Base-by-base conservation (phyloP, 2,113 vertebrate genomes). In the Polypterus bichir region DNA sequence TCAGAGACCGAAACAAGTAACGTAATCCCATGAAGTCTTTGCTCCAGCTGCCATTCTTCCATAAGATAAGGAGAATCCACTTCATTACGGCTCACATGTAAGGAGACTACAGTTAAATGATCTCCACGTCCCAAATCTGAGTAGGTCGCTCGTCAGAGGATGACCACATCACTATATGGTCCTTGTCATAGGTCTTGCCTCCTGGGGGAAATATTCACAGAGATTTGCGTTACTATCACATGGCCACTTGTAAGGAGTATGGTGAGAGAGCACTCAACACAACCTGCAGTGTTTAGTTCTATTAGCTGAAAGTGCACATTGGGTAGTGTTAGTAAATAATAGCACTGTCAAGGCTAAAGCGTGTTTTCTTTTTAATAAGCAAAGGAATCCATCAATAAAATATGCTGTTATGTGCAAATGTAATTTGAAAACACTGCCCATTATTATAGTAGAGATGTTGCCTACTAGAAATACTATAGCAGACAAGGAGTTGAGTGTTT, bases 41-140 rank as follows among this genome's bases (percentile, higher is more conserved):
- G 27, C 27, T 27, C 27, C 27, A 27, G 27, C 27, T 27, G 27
- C 27, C 27, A 27, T 1, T 27, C 27, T 27, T 27, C 27, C 27
- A 27, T 27, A 27, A 27, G 27, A 27, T 27, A 27, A 27, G 27
- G 27, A 27, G 27, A 27, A 27, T 27, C 27, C 27, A 27, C 27
- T 27, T 27, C 27, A 27, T 27, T 27, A 27, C 27, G 27, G 27
- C 27, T 27, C 27, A 27, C 27, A 27, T 27, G 27, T 27, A 27
- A 27, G 27, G 27, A 46, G 55, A 46, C 6, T 74, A 84, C 9
- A 92, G 73, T 27, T 27, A 27, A 27, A 27, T 27, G 62, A 97
- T 74, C 48, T 88, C 73, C 2, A 96, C 45, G 27, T 89, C 80
- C 96, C 96, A 98, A 60, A 81, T 65, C 66, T 95, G 93, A 0